Conservation (phyloP, 2,888 invertebrate species). For the Bruchidius siliquastri region DNA sequence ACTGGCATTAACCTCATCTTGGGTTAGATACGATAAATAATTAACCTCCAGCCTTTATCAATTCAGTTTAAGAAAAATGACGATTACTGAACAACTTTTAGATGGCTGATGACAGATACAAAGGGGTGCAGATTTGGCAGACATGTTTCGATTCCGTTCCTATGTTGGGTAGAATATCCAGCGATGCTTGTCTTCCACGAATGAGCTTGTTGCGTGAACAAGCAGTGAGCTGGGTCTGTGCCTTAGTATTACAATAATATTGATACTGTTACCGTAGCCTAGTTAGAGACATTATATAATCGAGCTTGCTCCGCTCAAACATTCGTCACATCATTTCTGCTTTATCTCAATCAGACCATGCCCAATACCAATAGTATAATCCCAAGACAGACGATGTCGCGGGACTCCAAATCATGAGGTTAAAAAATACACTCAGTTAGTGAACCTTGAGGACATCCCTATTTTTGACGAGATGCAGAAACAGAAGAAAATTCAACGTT, state of each 20-base stretch:
- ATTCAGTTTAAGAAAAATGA: too few species aligned
- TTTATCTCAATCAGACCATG: neutral
- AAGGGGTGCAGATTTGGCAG: neutral
- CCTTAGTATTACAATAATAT: conserved; percentile 52
- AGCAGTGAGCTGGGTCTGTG: conserved; percentile 51
- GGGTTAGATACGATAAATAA: too few species aligned
- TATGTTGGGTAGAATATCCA: conserved; percentile 48
- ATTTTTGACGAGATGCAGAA: too few species aligned
- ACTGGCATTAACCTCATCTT: too few species aligned
- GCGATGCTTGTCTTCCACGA: conserved; percentile 49
- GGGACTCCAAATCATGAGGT: too few species aligned
- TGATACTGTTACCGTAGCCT: conserved; percentile 45
- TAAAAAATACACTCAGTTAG: too few species aligned
- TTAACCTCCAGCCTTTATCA: too few species aligned
- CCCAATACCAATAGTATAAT: too few species aligned
- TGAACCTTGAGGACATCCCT: too few species aligned
- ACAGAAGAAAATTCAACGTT: too few species aligned
- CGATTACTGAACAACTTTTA: too few species aligned
- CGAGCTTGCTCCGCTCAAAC: conserved; percentile 47
- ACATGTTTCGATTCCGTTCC: conserved; percentile 43
- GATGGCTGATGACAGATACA: neutral
- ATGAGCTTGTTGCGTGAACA: conserved; percentile 44
- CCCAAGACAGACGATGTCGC: too few species aligned
- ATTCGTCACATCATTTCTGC: neutral
- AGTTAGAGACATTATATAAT: conserved; percentile 42